phyloP scores from a whole-genome alignment of 2,113 vertebrate genomes.

The Damaliscus lunatus region DNA sequence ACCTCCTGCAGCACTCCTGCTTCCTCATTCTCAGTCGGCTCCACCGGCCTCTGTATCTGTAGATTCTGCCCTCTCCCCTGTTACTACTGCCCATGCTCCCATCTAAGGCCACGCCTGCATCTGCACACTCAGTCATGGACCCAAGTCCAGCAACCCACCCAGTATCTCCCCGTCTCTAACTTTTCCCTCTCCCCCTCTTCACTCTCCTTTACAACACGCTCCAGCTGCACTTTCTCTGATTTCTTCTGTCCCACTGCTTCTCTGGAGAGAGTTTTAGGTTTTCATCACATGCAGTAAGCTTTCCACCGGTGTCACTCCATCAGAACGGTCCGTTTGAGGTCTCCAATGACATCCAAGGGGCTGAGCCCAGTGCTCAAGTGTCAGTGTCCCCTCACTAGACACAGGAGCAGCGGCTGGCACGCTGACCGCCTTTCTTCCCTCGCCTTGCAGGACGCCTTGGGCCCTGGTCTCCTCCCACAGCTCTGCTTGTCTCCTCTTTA shows the following conservation, averaged over 20 bases:
- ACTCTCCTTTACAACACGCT: background rate
- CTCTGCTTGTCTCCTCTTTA: background rate
- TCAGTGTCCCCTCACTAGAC: background rate
- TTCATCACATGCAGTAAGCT: background rate
- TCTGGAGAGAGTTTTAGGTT: background rate
- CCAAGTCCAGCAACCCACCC: too few relatives aligned
- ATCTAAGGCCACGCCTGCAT: background rate
- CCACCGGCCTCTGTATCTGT: too few relatives aligned
- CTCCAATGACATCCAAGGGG: rapidly evolving
- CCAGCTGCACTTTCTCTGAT: background rate
- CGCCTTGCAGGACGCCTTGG: background rate
- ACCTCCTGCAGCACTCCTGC: background rate
- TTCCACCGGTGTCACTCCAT: background rate
- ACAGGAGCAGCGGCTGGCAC: background rate
- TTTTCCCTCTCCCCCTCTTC: background rate
- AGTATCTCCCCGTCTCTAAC: too few relatives aligned
- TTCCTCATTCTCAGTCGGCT: background rate
- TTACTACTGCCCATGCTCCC: too few relatives aligned
- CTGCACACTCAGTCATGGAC: background rate
- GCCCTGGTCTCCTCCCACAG: background rate
- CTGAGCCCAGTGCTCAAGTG: background rate
- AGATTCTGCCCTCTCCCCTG: rapidly evolving
- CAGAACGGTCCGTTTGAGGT: background rate
- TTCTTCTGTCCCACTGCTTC: background rate
- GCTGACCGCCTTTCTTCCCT: background rate